Evolutionary conservation across 2,797 vertebrate species (phyloP).

Genomic region (Manis javanica): DNA sequence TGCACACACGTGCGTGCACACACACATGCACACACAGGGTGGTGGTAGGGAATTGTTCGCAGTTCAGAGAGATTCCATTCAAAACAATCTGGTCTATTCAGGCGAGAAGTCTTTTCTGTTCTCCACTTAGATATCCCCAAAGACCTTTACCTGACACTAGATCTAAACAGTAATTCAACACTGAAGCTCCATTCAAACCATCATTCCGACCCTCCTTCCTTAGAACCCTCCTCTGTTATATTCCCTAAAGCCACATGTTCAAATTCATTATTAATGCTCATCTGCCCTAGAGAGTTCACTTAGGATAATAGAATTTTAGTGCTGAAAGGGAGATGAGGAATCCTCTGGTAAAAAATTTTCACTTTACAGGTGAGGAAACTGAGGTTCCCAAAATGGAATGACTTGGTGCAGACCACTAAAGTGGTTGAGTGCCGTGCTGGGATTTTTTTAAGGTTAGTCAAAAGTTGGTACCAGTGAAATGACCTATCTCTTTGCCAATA

Average conservation of each 20-base stretch:
- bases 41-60: neutral
- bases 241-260: neutral
- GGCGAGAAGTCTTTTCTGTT: neutral
- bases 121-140: neutral
- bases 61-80: neutral
- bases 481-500: neutral
- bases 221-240: slow-evolving; percentile 1
- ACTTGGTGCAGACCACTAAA: neutral
- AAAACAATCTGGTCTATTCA: neutral
- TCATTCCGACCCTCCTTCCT: slow-evolving; percentile 8
- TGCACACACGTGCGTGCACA: neutral
- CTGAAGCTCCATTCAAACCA: neutral
- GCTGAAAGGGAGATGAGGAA: neutral
- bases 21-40: too few relatives aligned
- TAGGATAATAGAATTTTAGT: slow-evolving; percentile 37
- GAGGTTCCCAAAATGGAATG: neutral
- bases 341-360: slow-evolving; percentile 8
- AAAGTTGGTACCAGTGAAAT: neutral
- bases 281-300: neutral
- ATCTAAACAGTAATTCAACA: slow-evolving; percentile 56
- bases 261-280: slow-evolving; percentile 29
- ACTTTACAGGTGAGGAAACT: slow-evolving; percentile 43
- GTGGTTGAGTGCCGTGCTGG: neutral
- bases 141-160: slow-evolving; percentile 42
- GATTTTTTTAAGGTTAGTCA: slow-evolving; percentile 36